Evolutionary conservation across 2,888 invertebrate genomes (phyloP), one percentile per base, ranked within the genome.

Genomic region (Eupeodes luniger): DNA sequence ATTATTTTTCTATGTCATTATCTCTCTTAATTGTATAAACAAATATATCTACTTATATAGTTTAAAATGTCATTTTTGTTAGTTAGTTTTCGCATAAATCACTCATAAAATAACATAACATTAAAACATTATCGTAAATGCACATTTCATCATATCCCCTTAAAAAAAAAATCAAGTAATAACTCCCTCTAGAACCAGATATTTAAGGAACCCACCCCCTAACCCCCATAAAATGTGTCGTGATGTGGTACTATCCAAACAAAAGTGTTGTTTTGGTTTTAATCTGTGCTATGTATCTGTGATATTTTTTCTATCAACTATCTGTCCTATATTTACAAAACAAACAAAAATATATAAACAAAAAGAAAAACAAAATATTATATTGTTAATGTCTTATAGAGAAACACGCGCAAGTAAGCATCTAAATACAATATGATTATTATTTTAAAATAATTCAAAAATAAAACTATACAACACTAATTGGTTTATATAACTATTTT

Each of bases 191-290:
- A 51, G 36, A 40, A 44, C 27, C 53, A 69, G 34, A 47, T 66
- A 66, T 16, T 44, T 55, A 67, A 57, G 47, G 11, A 47, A 36
- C 12, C 11, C 64, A 19, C 47, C 59, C 19, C 47, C 59, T 12
- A 14, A 57, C 19, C 47, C 59, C 59, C 47, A 14, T 51, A 67
- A 77, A 82, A 83, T 80, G 81, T 82, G 86, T 89, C 81, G 90
- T 91, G 91, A 91, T 91, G 91, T 91, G 91, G 91, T 91, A 91
- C 91, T 91, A 91, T 91, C 91, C 89, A 91, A 91, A 91, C 91
- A 90, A 90, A 82, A 89, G 78, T 82, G 88, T 86, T 88, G 82
- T 89, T 89, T 87, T 80, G 70, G 81, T 84, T 89, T 86, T 78
- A 72, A 88, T 83, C 82, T 88, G 78, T 84, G 62, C 75, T 82